A percentile compares a stretch with the other conserved stretches of the same genome.
Conservation (phyloP, 1,140 invertebrate species). For the Orchestia grillus region DNA sequence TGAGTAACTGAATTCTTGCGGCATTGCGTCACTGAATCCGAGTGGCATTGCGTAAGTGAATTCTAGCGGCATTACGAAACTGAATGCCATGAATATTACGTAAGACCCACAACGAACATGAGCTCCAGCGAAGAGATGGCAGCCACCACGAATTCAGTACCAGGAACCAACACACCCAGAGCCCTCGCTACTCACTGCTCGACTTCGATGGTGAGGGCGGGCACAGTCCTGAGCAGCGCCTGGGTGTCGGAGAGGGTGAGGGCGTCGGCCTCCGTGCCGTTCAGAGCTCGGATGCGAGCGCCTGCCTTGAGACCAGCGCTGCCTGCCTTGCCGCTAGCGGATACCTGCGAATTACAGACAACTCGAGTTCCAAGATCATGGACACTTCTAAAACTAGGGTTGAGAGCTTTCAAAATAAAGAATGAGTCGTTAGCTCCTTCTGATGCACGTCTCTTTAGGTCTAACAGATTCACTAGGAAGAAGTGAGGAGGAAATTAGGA, state of each 20-base stretch:
- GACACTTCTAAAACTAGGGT: too few relatives aligned
- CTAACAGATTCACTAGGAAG: neutral
- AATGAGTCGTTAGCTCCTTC: neutral
- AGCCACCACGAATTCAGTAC: too few relatives aligned
- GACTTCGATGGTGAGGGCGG: slow-evolving; percentile 79
- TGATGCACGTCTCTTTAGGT: neutral
- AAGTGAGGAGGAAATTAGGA: too few relatives aligned
- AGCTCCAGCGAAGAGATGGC: too few relatives aligned
- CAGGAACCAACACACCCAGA: neutral
- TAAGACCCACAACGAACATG: too few relatives aligned
- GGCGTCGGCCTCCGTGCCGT: slow-evolving; percentile 78
- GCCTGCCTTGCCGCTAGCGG: slow-evolving; percentile 84
- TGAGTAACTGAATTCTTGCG: too few relatives aligned
- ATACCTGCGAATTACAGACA: slow-evolving; percentile 76
- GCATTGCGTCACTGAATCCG: too few relatives aligned
- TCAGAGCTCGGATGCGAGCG: slow-evolving; percentile 84
- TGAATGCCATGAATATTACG: too few relatives aligned
- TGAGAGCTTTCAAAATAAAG: neutral
- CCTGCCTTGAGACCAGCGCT: slow-evolving; percentile 83
- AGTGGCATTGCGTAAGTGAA: too few relatives aligned
- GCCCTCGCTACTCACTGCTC: slow-evolving; percentile 79
- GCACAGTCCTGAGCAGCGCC: slow-evolving; percentile 79
- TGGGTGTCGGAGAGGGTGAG: slow-evolving; percentile 84
- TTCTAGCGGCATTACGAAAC: too few relatives aligned
- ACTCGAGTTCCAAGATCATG: neutral